Conservation (phyloP, 2,113 vertebrate genomes). For the Fulica atra region DNA sequence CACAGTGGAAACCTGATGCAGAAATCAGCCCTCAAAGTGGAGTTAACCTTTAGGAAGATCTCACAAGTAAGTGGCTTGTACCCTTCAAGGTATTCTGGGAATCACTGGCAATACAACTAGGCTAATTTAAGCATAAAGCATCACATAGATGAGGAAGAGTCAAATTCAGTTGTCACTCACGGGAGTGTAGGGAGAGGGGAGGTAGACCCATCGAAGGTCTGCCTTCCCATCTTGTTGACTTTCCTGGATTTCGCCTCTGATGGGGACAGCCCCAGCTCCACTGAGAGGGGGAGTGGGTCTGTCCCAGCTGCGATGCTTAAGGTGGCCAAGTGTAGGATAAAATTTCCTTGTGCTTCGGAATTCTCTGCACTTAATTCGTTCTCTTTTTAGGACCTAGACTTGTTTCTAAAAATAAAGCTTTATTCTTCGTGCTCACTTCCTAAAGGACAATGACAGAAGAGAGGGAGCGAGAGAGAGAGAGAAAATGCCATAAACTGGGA, state of each 20-base stretch:
- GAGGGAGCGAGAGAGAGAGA: background rate
- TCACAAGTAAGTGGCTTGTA: background rate
- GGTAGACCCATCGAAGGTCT: background rate
- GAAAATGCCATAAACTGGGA: background rate
- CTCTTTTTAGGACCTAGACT: background rate
- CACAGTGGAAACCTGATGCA: background rate
- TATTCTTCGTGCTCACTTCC: background rate
- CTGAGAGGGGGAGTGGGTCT: background rate
- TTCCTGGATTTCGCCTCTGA: background rate
- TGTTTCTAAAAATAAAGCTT: conserved; percentile 10
- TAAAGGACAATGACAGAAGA: background rate
- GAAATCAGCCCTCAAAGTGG: background rate
- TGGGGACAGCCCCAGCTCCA: background rate
- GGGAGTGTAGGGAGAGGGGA: background rate
- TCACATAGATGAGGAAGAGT: background rate
- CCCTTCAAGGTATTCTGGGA: background rate
- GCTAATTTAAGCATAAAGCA: background rate
- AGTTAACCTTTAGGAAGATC: background rate
- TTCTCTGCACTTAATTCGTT: background rate
- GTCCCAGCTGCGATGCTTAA: background rate
- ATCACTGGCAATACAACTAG: background rate
- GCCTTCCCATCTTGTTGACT: background rate
- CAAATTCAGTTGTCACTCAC: background rate
- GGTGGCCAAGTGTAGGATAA: background rate
- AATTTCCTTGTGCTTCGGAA: background rate